Evolutionary conservation across 2,113 vertebrate genomes (phyloP).

Genomic region (Coptodon rendalli): DNA sequence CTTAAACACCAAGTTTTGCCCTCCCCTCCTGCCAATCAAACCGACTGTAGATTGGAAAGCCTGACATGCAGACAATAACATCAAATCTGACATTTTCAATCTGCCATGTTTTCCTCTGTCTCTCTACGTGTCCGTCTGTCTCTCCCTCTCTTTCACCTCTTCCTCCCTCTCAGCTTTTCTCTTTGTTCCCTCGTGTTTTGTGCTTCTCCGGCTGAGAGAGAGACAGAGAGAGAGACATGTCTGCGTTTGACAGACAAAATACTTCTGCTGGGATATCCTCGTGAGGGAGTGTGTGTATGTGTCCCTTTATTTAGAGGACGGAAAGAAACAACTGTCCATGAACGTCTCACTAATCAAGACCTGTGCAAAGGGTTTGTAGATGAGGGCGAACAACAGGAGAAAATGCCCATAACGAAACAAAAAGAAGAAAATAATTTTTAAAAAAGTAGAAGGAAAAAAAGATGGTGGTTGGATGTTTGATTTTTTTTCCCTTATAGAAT

Average conservation of each 20-base stretch:
- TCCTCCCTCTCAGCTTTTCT: background rate
- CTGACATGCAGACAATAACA: slow-evolving; percentile 42
- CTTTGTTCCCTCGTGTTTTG: slow-evolving; percentile 1
- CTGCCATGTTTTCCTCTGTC: background rate
- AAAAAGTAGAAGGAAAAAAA: background rate
- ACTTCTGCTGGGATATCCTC: background rate
- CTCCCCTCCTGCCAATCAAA: slow-evolving; percentile 35
- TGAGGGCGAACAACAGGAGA: background rate
- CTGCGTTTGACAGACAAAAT: slow-evolving; percentile 16
- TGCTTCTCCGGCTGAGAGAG: background rate
- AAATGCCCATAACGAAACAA: background rate
- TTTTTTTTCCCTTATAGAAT: background rate
- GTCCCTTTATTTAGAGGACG: background rate
- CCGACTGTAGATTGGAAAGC: slow-evolving; percentile 6
- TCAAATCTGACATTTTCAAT: slow-evolving; percentile 52
- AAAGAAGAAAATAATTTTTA: rapidly evolving
- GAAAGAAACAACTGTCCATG: background rate
- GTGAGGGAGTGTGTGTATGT: background rate
- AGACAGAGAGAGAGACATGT: background rate
- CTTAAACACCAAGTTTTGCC: background rate
- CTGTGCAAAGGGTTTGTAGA: background rate
- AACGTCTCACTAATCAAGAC: background rate
- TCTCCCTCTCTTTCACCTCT: background rate
- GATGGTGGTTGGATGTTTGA: background rate
- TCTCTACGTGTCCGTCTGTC: slow-evolving; percentile 3